A percentile compares a stretch with the other conserved stretches of the same genome.
Evolutionary conservation across 2,888 invertebrate genomes (phyloP).

Genomic region (Epistrophe eligans): DNA sequence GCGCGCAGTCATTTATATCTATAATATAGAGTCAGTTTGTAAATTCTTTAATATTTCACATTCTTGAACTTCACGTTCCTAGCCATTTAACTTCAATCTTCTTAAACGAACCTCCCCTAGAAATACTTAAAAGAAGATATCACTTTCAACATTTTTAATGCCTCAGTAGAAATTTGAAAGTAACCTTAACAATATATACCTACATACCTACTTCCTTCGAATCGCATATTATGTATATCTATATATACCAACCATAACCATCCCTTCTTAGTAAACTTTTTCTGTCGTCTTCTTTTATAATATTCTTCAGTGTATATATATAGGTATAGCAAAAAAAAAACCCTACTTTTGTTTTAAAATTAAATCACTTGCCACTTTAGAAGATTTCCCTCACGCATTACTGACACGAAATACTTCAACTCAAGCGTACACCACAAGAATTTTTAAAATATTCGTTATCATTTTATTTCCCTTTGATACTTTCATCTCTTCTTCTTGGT

Average conservation of each 20-base stretch:
- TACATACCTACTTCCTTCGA: too few relatives aligned
- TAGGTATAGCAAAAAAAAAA: neutral
- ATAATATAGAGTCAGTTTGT: slow-evolving; percentile 2
- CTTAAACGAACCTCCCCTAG: slow-evolving; percentile 5
- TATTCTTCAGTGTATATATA: neutral
- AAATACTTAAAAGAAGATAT: slow-evolving; percentile 39
- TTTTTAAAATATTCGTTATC: slow-evolving; percentile 59
- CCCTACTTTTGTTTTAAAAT: slow-evolving; percentile 44
- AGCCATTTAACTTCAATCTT: slow-evolving; percentile 33
- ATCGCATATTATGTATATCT: too few relatives aligned
- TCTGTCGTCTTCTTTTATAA: neutral
- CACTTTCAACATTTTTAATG: slow-evolving; percentile 36
- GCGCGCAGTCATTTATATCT: neutral
- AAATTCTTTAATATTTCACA: slow-evolving; percentile 14
- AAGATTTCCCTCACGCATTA: slow-evolving; percentile 56
- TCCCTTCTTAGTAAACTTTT: neutral
- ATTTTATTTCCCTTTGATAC: slow-evolving; percentile 41
- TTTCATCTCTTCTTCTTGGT: neutral
- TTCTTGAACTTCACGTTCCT: slow-evolving; percentile 25
- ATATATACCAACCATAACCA: neutral
- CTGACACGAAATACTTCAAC: slow-evolving; percentile 51
- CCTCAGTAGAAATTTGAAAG: slow-evolving; percentile 26
- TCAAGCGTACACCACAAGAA: slow-evolving; percentile 55
- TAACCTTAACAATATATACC: neutral
- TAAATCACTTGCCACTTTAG: slow-evolving; percentile 57